Base-by-base conservation (phyloP, 2,113 vertebrate species). In the Rana temporaria region DNA sequence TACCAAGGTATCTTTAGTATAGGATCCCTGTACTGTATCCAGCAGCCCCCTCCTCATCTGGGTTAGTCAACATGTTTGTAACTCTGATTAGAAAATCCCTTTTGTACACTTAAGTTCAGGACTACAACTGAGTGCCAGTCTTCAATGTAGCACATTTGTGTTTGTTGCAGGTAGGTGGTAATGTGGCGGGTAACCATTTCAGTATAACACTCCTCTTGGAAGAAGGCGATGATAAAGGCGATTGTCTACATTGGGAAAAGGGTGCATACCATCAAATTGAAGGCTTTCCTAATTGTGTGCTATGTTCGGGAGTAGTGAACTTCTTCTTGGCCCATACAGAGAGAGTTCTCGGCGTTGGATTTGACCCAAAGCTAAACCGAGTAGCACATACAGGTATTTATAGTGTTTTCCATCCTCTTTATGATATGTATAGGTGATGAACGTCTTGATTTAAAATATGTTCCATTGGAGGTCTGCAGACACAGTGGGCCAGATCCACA, bases 321-420 rank as follows among this genome's bases (percentile, higher is more conserved):
- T 95, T 92, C 86, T 95, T 94, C 79, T 86, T 94, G 84, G 93
- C 92, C 20, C 90, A 91, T 73, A 94, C 93, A 0, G 90, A 93
- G 16, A 78, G 86, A 0, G 86, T 90, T 18, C 88, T 48, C n/a
- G 88, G 24, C 8, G 91, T 93, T 60, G 91, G 92, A 48, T 95
- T 94, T 19, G 93, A 94, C 72, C 92, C 93, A 4, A 84, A 83
- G 17, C 88, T 94, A 53, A 86, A 88, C 6, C 82, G 92, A 26
- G 89, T 92, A 19, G 93, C 88, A 6, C 94, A 94, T 64, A 79
- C 87, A 84, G 94, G 93, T 93, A 82, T 78, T 15, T 26, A 17
- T 72, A 19, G 19, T 24, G 8, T 48, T 52, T 6, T 70, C 1
- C 26, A 30, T 30, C 26, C 26, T 30, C 26, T 30, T 30, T 30